Conservation (phyloP, 2,113 vertebrate genomes). For the Lepisosteus oculatus region DNA sequence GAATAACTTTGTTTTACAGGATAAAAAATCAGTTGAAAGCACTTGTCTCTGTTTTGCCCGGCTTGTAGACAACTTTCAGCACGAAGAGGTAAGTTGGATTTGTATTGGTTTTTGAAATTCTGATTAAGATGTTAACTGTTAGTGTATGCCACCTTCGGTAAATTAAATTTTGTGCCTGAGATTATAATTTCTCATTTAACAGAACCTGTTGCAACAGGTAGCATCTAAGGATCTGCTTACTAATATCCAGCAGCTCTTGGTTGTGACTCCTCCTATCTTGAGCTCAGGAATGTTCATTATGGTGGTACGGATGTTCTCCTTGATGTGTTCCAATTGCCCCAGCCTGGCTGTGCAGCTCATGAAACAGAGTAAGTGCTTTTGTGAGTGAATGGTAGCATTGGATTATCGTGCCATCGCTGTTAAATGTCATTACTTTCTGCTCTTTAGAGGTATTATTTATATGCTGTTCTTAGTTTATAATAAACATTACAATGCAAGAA, state of each 20-base stretch:
- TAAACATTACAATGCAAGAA: too few species aligned
- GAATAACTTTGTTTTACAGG: conserved; percentile 56
- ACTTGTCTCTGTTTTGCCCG: conserved; percentile 98
- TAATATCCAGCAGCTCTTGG: conserved; percentile 95
- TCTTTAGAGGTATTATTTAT: too few species aligned
- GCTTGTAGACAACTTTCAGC: conserved; percentile 97
- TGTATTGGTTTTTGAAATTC: not conserved
- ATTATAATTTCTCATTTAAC: conserved; percentile 25
- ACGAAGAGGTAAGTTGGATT: conserved; percentile 82
- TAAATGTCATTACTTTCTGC: too few species aligned
- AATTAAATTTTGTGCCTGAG: not conserved
- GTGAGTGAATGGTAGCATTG: too few species aligned
- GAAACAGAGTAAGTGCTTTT: conserved; percentile 89
- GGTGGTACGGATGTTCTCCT: conserved; percentile 98
- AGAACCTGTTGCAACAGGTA: conserved; percentile 97
- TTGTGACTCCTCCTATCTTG: conserved; percentile 93
- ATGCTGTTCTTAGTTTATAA: too few species aligned
- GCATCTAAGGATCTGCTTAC: conserved; percentile 94
- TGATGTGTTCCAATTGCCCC: conserved; percentile 98
- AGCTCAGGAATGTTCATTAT: conserved; percentile 99
- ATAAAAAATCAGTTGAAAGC: conserved; percentile 99
- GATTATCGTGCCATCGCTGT: too few species aligned
- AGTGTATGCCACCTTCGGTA: not conserved
- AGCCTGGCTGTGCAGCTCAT: conserved; percentile 95
- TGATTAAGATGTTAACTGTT: not conserved